Percentiles rank a stretch among this genome's conserved stretches.
Conservation (phyloP, 2,888 invertebrate species). For the Erebia epiphron region DNA sequence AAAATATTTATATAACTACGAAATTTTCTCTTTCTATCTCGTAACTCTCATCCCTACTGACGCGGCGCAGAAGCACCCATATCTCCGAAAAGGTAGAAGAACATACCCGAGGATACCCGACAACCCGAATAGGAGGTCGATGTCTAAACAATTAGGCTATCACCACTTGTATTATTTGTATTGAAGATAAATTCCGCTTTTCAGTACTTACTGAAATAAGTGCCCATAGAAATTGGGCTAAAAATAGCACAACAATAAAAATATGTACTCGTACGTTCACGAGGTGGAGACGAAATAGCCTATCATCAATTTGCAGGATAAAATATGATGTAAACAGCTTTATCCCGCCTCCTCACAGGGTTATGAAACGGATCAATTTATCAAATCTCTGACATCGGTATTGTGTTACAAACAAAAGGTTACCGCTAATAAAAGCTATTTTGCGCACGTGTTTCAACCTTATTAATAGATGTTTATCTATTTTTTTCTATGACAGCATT, state of each 20-base stretch:
- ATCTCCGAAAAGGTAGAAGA: too few relatives aligned
- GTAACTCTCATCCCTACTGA: too few relatives aligned
- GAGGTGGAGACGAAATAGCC: constrained; percentile 10
- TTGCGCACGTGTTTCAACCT: constrained; percentile 12
- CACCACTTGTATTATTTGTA: too few relatives aligned
- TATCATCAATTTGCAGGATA: constrained; percentile 16
- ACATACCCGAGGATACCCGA: too few relatives aligned
- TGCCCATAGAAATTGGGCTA: background rate
- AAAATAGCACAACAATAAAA: constrained; percentile 8
- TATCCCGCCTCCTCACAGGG: constrained; percentile 18
- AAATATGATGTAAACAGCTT: constrained; percentile 20
- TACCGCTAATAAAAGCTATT: constrained; percentile 18
- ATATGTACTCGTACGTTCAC: background rate
- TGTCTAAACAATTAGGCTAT: too few relatives aligned
- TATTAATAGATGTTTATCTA: constrained; percentile 3
- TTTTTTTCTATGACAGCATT: background rate
- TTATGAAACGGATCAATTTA: constrained; percentile 32
- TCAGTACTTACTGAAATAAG: background rate
- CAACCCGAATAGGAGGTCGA: too few relatives aligned
- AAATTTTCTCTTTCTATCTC: too few relatives aligned
- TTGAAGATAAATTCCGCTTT: too few relatives aligned
- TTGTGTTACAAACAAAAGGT: constrained; percentile 35
- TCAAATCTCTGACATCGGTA: constrained; percentile 32
- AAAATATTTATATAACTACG: too few relatives aligned
- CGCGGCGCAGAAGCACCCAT: too few relatives aligned